Evolutionary conservation across 2,797 vertebrate species (phyloP), one percentile per base, ranked within the genome.

Genomic region (Coendou prehensilis): DNA sequence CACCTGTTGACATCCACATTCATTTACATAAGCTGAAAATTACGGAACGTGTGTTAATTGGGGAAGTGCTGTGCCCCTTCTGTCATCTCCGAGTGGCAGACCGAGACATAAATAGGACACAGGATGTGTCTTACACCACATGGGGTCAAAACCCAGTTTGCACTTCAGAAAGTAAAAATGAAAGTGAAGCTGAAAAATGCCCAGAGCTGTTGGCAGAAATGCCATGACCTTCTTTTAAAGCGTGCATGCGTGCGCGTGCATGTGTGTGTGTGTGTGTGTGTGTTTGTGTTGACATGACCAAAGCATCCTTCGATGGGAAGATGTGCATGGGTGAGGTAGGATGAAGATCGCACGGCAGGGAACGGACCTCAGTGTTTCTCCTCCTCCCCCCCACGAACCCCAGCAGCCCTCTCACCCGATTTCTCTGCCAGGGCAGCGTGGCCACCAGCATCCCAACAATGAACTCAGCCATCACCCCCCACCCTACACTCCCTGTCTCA

Each of bases 121-220:
- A 87, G 52, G 54, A 26, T 76, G 56, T 83, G n/a, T 86, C n/a
- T 94, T 61, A 57, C 26, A 18, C 23, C 11, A 88, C 26, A 87
- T 54, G 57, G 83, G 83, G n/a, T 92, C 30, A 1, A 69, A 85
- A 96, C 85, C 69, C 7, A 33, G 10, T 84, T 96, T 83, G 33
- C 26, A 80, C 45, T 67, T 97, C 15, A 88, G 71, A 93, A 87
- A 91, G 54, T n/a, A 45, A 93, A 30, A 82, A 54, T 56, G 22
- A 50, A 92, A 78, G 5, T 79, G n/a, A 92, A 81, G 23, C 9
- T 83, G 63, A 85, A 89, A 97, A 96, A 91, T 79, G 14, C 47
- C 23, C 9, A 73, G 10, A 79, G 50, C 23, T 67, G 15, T 37
- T 50, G n/a, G 56, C 47, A 56, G 52, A 30, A 84, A 94, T 75